Conservation (phyloP, 2,113 vertebrate species). For the Amblyopsis rosae region DNA sequence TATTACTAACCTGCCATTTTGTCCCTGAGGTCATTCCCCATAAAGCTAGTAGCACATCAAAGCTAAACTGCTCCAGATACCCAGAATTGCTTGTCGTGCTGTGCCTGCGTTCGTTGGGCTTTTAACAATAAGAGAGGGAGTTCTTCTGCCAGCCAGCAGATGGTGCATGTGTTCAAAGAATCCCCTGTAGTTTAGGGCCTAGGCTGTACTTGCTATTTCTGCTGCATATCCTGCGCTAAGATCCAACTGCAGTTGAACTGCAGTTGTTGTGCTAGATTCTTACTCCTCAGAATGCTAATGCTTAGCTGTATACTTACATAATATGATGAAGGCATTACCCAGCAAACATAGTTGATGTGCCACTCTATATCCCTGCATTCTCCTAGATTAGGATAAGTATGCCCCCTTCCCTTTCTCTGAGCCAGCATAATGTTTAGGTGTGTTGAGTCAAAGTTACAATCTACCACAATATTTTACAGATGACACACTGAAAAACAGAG, state of each 20-base stretch:
- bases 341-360: not conserved
- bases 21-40: slow-evolving; percentile 40
- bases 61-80: slow-evolving; percentile 5
- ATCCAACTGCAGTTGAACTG: slow-evolving; percentile 40
- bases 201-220: not conserved
- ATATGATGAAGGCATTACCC: slow-evolving; percentile 25
- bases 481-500: slow-evolving; percentile 9
- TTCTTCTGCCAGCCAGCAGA: slow-evolving; percentile 53
- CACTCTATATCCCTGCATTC: not conserved
- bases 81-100: not conserved
- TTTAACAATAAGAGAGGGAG: not conserved
- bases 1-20: slow-evolving; percentile 54
- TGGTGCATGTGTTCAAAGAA: slow-evolving; percentile 53
- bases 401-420: too few relatives aligned
- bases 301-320: slow-evolving; percentile 10
- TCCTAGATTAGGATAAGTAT: not conserved
- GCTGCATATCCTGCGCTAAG: slow-evolving; percentile 65
- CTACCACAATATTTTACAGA: not conserved
- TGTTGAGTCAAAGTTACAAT: too few relatives aligned
- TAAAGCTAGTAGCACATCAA: slow-evolving; percentile 44
- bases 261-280: not conserved
- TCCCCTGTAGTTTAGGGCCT: too few relatives aligned
- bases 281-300: not conserved
- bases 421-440: too few relatives aligned
- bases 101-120: not conserved